Conservation (phyloP, 1,140 invertebrate genomes). For the Acyrthosiphon pisum region DNA sequence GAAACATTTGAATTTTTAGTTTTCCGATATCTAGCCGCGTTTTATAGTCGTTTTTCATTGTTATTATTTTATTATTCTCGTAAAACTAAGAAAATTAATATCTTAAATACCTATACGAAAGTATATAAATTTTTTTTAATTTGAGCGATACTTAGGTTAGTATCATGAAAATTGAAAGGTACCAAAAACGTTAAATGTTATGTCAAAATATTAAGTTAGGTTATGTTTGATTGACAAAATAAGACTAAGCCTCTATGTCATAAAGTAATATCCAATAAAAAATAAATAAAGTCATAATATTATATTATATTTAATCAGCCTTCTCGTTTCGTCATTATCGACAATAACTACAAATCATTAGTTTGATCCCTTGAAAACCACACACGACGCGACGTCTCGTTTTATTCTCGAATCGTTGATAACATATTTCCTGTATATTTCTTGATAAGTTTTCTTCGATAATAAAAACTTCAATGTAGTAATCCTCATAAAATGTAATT, state of each 20-base stretch:
- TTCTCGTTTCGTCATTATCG: not conserved
- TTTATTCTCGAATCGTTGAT: not conserved
- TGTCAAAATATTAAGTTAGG: not conserved
- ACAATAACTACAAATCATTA: not conserved
- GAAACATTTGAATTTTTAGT: too few species aligned
- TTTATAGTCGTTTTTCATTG: not conserved
- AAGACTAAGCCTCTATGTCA: too few species aligned
- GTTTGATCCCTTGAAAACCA: not conserved
- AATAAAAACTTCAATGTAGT: not conserved
- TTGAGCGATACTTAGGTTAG: not conserved
- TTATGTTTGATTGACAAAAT: not conserved
- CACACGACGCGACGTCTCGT: not conserved
- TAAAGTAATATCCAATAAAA: too few species aligned
- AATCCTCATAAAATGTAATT: not conserved
- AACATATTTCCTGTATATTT: conserved; percentile 10
- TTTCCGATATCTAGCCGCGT: too few species aligned
- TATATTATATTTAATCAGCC: not conserved
- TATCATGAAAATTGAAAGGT: not conserved
- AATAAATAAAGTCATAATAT: not conserved
- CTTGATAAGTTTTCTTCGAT: conserved; percentile 16
- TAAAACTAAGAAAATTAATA: not conserved
- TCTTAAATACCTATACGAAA: not conserved
- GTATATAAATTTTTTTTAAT: not conserved
- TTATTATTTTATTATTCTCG: not conserved
- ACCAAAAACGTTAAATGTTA: not conserved